A percentile compares a stretch with the other conserved stretches of the same genome.
phyloP scores from a whole-genome alignment of 2,113 vertebrate genomes.

The Hystrix brachyura region DNA sequence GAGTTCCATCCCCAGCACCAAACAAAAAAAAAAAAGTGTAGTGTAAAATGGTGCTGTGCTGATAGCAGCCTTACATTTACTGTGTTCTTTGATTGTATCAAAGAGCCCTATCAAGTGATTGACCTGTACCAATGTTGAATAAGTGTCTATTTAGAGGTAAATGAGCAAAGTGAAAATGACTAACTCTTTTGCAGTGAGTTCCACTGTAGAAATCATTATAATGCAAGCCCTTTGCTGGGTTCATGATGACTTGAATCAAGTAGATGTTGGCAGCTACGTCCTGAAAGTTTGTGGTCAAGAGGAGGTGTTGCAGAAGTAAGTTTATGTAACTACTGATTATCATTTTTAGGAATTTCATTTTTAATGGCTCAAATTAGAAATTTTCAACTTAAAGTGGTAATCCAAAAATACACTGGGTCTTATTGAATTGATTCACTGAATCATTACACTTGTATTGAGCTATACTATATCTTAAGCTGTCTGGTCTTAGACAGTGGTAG shows the following conservation, averaged over 20 bases:
- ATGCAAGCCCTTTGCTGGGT: constrained; percentile 99
- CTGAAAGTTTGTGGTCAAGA: constrained; percentile 98
- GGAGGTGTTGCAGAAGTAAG: constrained; percentile 99
- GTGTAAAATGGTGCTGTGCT: too few species aligned
- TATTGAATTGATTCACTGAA: constrained; percentile 27
- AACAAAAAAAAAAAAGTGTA: too few species aligned
- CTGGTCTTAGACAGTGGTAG: neutral
- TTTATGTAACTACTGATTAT: constrained; percentile 75
- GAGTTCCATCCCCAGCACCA: too few species aligned
- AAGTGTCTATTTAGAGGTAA: constrained; percentile 10
- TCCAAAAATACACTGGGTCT: neutral
- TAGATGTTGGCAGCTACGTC: constrained; percentile 96
- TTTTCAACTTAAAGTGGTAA: constrained; percentile 48
- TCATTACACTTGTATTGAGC: neutral
- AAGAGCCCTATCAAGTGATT: too few species aligned
- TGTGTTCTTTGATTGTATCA: too few species aligned
- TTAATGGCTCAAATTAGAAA: constrained; percentile 50
- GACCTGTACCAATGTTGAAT: neutral
- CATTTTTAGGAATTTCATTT: constrained; percentile 50
- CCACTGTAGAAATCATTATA: constrained; percentile 97
- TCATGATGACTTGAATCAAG: constrained; percentile 97
- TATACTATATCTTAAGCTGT: neutral
- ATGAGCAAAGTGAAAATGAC: constrained; percentile 59
- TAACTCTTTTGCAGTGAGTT: constrained; percentile 93
- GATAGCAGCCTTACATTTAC: too few species aligned